These are phyloP conservation scores for Cheilosia grossa DNA, from an alignment of 2,888 invertebrate species.

Conservation along the genomic window DNA sequence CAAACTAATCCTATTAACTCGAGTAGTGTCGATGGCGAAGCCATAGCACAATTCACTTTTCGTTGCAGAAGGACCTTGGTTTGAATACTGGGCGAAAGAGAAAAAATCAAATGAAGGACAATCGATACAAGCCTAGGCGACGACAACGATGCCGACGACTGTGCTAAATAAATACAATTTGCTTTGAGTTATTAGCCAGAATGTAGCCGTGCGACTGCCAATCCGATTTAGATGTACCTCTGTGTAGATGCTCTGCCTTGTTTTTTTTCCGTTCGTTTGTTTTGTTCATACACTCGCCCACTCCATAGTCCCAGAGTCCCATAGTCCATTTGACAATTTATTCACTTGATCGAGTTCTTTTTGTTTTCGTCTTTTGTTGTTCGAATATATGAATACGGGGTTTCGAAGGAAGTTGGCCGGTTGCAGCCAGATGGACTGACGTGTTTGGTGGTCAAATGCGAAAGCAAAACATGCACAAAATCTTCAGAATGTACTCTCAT, in stretches of 20 bases:
- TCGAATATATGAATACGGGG: not conserved
- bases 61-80: conserved; percentile 16
- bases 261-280: not conserved
- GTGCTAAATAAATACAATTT: conserved; percentile 54
- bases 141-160: conserved; percentile 5
- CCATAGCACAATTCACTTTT: conserved; percentile 1
- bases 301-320: not conserved
- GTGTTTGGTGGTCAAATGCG: conserved; percentile 22
- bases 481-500: conserved; percentile 10
- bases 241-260: conserved; percentile 35
- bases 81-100: not conserved
- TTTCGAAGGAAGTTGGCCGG: conserved; percentile 27
- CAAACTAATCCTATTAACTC: conserved; percentile 53
- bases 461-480: not conserved
- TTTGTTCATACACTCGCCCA: conserved; percentile 13
- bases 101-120: conserved; percentile 3
- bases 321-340: conserved; percentile 39
- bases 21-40: conserved; percentile 16
- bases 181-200: conserved; percentile 39
- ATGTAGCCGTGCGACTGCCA: conserved; percentile 47
- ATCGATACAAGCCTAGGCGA: conserved; percentile 36
- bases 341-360: conserved; percentile 29
- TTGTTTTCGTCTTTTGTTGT: conserved; percentile 1
- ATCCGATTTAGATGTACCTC: conserved; percentile 41
- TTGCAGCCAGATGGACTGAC: conserved; percentile 23